Base-by-base conservation (phyloP, 2,888 invertebrate species). In the Unio pictorum region DNA sequence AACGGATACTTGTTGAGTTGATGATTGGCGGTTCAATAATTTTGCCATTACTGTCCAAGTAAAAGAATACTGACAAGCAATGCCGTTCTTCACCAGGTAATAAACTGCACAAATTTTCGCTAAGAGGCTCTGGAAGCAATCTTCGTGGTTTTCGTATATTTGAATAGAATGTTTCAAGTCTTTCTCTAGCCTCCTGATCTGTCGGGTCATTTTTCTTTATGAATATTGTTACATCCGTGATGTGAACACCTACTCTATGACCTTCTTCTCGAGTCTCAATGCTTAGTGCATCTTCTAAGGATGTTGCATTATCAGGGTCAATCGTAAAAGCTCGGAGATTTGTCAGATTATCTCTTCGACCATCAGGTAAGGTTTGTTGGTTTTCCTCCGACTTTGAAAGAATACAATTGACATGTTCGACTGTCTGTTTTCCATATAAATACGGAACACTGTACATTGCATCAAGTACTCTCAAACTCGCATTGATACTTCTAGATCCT, bases 221-320 rank as follows among this genome's bases (percentile, higher is more conserved):
- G 54, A 66, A 64, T 45, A 58, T 20, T 8, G 78, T 66, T 8
- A 81, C 81, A 69, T 81, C 80, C n/a, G 80, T 72, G 55, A 81
- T 76, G 61, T 80, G 79, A 20, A 81, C 73, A 20, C 76, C 78
- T 15, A 81, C 67, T 60, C 66, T 64, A 55, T 64, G 78, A 17
- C 64, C 73, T 11, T 69, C 66, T 57, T 69, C 55, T 5, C 18
- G 26, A 4, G 34, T 54, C 55, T 72, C 73, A 34, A 79, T 55
- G 55, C 76, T 75, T 20, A 81, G 61, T n/a, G 78, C 80, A 69
- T 81, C 77, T 58, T 81, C 80, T 28, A 79, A 45, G 61, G 75
- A 79, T 57, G 68, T 70, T 1, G 78, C 71, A 57, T 70, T 61
- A 60, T 59, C 34, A n/a, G 75, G 69, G 67, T 78, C 80, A 59